Conservation (phyloP, 2,113 vertebrate species). For the Syngnathoides biaculeatus region DNA sequence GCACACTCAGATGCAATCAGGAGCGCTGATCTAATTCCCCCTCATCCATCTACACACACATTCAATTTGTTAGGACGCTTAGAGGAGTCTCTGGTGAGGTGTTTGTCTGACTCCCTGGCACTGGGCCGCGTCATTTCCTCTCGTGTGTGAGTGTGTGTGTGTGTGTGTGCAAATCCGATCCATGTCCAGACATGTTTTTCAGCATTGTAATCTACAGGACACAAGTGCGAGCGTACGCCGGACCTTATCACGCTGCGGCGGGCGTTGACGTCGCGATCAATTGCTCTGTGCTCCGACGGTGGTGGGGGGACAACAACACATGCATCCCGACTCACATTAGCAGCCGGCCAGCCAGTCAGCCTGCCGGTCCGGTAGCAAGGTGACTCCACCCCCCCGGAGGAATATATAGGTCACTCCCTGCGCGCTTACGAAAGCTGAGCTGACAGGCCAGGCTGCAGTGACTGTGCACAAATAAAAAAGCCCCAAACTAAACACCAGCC, state of each 20-base stretch:
- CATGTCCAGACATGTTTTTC: constrained; percentile 42
- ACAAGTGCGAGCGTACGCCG: not conserved
- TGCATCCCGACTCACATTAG: not conserved
- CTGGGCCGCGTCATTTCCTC: constrained; percentile 40
- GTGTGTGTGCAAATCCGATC: constrained; percentile 31
- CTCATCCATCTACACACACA: constrained; percentile 75
- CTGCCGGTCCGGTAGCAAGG: constrained; percentile 64
- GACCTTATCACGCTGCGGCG: not conserved
- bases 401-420: constrained; percentile 70
- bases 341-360: constrained; percentile 38
- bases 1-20: constrained; percentile 74
- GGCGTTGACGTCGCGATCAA: constrained; percentile 8
- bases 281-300: constrained; percentile 7
- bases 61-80: constrained; percentile 75
- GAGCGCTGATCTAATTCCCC: constrained; percentile 76
- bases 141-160: constrained; percentile 28
- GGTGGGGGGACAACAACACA: not conserved
- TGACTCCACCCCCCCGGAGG: constrained; percentile 70
- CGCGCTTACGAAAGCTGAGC: constrained; percentile 69
- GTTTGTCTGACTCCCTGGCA: constrained; percentile 69
- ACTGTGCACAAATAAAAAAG: constrained; percentile 58
- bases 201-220: not conserved
- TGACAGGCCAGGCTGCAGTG: constrained; percentile 62
- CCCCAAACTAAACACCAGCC: constrained; percentile 45
- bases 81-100: constrained; percentile 72